phyloP scores from a whole-genome alignment of 2,113 vertebrate genomes.

The Strigops habroptila region DNA sequence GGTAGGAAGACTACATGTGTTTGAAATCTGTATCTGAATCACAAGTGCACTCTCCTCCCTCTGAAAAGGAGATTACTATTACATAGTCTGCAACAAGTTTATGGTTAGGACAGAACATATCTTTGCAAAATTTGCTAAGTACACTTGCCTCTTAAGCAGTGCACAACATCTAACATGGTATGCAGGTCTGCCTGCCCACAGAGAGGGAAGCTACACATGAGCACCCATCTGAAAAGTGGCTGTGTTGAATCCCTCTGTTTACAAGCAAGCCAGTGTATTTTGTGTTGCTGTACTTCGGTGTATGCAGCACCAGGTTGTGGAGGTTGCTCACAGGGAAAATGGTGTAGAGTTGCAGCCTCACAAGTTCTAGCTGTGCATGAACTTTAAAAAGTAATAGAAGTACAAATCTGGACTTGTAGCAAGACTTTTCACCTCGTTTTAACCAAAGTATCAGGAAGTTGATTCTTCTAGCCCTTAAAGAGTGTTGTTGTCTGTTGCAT shows the following conservation, averaged over 20 bases:
- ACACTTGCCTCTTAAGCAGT: not conserved
- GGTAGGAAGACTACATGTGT: not conserved
- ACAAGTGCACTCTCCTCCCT: not conserved
- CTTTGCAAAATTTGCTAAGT: not conserved
- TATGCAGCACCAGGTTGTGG: rapidly evolving
- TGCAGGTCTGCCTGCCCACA: not conserved
- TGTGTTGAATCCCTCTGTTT: not conserved
- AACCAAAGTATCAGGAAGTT: not conserved
- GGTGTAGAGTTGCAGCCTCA: not conserved
- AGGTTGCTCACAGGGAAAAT: not conserved
- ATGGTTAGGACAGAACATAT: not conserved
- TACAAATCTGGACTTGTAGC: not conserved
- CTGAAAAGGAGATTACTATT: not conserved
- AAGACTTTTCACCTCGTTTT: not conserved
- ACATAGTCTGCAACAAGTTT: not conserved
- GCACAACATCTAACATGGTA: rapidly evolving
- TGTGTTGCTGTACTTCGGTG: not conserved
- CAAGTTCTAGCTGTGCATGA: not conserved
- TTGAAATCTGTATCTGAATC: not conserved
- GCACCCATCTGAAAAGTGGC: not conserved
- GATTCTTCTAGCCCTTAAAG: not conserved
- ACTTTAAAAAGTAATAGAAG: not conserved
- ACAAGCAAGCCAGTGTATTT: not conserved
- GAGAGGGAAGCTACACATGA: not conserved
- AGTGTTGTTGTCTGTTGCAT: not conserved